Base-by-base conservation (phyloP, 1,140 invertebrate genomes). In the Chrysoperla carnea region DNA sequence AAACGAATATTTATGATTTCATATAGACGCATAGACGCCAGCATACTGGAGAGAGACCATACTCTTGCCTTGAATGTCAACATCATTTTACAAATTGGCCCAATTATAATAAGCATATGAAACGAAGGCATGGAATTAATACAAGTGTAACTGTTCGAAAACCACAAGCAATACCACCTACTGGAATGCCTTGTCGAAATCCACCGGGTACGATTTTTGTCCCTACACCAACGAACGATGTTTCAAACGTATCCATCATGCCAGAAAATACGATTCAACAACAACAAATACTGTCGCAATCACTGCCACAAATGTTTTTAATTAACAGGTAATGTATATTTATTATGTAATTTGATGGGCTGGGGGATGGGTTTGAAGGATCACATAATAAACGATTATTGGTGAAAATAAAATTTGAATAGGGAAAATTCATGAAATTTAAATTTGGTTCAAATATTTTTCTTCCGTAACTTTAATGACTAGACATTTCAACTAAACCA, bases 31-130 rank as follows among this genome's bases (percentile, higher is more conserved):
- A 81, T 56, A 56, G 74, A 37, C 57, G 76, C 27, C 75, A 76
- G 41, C 74, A 77, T 48, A 77, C 73, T 1, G 73, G 74, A 5
- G 66, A 69, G 15, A 62, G 70, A 36, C 74, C 73, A 0, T 77
- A 74, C 51, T 64, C 65, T 1, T 75, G 69, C 56, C 49, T 65
- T 27, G 62, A 67, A 44, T 76, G 73, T 47, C 70, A 75, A 45
- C 72, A 78, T 56, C 75, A 78, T 51, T 81, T 81, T 47, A 80
- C 77, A 2, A 81, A 81, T 57, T 80, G 76, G 76, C 73, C 78
- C 6, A 81, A 81, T 60, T 81, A 77, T 46, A 79, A 80, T 50
- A 81, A 81, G 49, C 78, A 81, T 48, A 80, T 80, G 76, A 81
- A 79, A 59, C 58, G 77, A 15, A 56, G 76, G 33, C 78, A 81